phyloP scores from a whole-genome alignment of 2,797 vertebrate genomes.

The Myotis daubentonii region DNA sequence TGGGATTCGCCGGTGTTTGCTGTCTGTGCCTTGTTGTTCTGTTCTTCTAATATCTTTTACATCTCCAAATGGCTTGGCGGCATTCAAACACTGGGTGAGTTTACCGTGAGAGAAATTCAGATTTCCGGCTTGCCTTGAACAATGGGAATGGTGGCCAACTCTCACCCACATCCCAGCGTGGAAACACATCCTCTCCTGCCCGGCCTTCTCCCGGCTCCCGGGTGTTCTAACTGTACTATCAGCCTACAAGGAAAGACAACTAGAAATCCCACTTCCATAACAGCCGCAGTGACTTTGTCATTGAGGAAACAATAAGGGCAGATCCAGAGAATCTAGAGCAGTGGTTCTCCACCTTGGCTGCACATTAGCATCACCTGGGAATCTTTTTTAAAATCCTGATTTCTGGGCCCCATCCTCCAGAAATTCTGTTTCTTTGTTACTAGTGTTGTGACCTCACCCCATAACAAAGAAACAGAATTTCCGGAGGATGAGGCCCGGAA shows the following conservation, averaged over 20 bases:
- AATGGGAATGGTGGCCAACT: neutral
- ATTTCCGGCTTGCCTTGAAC: neutral
- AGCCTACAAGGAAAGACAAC: neutral
- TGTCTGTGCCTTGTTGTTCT: neutral
- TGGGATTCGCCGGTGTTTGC: neutral
- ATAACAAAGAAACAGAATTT: no score
- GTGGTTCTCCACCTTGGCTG: no score
- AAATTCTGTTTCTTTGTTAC: no score
- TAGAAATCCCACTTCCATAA: neutral
- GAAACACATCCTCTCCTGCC: rapidly evolving
- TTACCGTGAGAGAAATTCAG: neutral
- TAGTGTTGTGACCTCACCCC: no score
- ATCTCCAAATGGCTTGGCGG: neutral
- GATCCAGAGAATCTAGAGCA: neutral
- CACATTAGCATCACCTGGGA: no score
- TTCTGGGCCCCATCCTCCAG: no score
- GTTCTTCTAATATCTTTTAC: neutral
- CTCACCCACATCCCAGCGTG: no score
- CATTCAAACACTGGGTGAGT: neutral
- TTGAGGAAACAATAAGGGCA: neutral
- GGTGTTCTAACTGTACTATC: neutral
- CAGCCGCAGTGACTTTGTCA: neutral
- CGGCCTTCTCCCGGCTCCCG: neutral
- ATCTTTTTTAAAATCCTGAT: no score
- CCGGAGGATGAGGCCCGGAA: no score